Conservation (phyloP, 2,797 vertebrate genomes). For the Coregonus sp. region DNA sequence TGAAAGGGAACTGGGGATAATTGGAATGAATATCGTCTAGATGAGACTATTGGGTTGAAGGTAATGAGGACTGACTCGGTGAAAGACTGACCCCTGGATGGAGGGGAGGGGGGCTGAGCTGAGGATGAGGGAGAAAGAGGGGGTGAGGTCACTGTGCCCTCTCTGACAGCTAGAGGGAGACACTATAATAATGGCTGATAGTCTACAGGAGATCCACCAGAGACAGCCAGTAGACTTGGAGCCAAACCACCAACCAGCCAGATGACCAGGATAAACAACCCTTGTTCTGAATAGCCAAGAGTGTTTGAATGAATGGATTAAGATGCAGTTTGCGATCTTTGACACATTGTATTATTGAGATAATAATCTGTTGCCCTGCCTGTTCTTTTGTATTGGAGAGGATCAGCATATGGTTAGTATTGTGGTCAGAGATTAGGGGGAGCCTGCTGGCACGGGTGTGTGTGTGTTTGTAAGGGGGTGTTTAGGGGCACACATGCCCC, state of each 20-base stretch:
- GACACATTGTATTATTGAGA: neutral
- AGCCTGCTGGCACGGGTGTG: neutral
- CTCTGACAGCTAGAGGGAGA: neutral
- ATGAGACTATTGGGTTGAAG: neutral
- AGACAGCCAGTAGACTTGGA: neutral
- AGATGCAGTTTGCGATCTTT: neutral
- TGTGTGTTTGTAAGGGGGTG: neutral
- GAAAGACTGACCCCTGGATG: neutral
- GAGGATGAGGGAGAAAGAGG: neutral
- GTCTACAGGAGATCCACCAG: neutral
- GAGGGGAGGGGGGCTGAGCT: neutral
- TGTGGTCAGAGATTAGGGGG: conserved; percentile 31
- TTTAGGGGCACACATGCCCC: conserved; percentile 9
- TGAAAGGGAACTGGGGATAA: neutral
- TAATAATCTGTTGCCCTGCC: neutral
- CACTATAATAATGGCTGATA: neutral
- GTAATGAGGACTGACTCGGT: neutral
- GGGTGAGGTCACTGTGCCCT: neutral
- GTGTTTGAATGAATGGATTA: neutral
- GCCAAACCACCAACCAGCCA: neutral
- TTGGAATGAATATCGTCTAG: neutral
- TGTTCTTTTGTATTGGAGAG: conserved; percentile 9
- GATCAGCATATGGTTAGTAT: conserved; percentile 38
- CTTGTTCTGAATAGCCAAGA: neutral
- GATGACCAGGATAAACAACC: neutral